These are phyloP conservation scores for Salarias fasciatus DNA, from an alignment of 2,797 vertebrate species.

Conservation along the genomic window DNA sequence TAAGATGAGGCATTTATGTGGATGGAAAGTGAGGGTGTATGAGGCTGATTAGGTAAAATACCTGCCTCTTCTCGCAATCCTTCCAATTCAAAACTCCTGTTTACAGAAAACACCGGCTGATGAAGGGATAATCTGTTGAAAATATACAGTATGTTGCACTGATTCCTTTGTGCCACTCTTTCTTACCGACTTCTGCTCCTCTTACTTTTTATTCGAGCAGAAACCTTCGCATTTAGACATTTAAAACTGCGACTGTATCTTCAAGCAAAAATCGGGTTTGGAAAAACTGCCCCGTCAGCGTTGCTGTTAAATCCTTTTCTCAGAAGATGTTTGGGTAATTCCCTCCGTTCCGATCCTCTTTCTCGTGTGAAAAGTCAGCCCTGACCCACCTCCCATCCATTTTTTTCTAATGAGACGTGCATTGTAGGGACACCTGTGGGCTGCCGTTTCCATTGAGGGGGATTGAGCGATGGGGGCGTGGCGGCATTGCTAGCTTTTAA, in stretches of 20 bases:
- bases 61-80: slow-evolving; percentile 69
- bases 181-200: slow-evolving; percentile 8
- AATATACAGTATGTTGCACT: slow-evolving; percentile 43
- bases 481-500: slow-evolving; percentile 72
- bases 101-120: slow-evolving; percentile 72
- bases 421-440: slow-evolving; percentile 75
- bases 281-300: slow-evolving; percentile 1
- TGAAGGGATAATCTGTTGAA: slow-evolving; percentile 69
- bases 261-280: background rate
- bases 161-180: slow-evolving; percentile 30
- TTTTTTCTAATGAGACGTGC: slow-evolving; percentile 55
- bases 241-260: background rate
- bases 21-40: slow-evolving; percentile 60
- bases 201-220: background rate
- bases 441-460: slow-evolving; percentile 48
- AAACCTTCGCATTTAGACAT: background rate
- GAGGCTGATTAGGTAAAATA: slow-evolving; percentile 66
- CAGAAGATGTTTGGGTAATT: slow-evolving; percentile 2
- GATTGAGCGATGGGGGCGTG: slow-evolving; percentile 49
- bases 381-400: slow-evolving; percentile 26
- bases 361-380: slow-evolving; percentile 49
- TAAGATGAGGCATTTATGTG: slow-evolving; percentile 61
- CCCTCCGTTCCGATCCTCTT: slow-evolving; percentile 27
- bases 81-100: slow-evolving; percentile 70
- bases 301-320: background rate